phyloP scores from a whole-genome alignment of 1,140 invertebrate genomes.

The Neuroterus valhalla region DNA sequence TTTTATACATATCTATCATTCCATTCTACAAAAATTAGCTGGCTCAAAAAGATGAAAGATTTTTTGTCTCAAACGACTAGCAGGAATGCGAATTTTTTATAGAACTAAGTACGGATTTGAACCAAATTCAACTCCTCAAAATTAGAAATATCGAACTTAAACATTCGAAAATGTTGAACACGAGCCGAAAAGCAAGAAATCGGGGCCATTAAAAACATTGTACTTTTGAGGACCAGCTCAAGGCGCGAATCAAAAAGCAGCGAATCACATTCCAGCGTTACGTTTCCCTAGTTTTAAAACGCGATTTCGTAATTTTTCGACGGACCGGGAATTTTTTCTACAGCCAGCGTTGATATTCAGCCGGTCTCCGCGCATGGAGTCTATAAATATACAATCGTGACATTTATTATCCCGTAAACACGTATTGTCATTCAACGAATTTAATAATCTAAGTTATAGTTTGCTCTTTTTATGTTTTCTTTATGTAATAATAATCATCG shows the following conservation, averaged over 20 bases:
- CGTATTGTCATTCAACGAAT: slow-evolving; percentile 75
- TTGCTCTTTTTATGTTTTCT: slow-evolving; percentile 40
- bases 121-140: too few species aligned
- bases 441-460: slow-evolving; percentile 59
- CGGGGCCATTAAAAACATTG: not conserved
- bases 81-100: too few species aligned
- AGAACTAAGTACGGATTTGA: too few species aligned
- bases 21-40: not conserved
- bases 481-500: slow-evolving; percentile 35
- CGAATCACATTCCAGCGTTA: slow-evolving; percentile 6
- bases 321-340: slow-evolving; percentile 11
- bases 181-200: not conserved
- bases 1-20: not conserved
- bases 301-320: slow-evolving; percentile 22
- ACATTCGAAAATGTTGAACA: too few species aligned
- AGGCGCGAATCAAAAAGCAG: not conserved
- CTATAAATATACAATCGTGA: slow-evolving; percentile 53
- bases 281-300: not conserved
- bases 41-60: not conserved
- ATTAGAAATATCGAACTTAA: not conserved
- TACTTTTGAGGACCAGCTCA: not conserved
- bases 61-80: not conserved
- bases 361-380: slow-evolving; percentile 46
- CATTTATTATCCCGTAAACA: slow-evolving; percentile 61
- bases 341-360: slow-evolving; percentile 38